Conservation (phyloP, 2,113 vertebrate species). For the Pangasianodon hypophthalmus region DNA sequence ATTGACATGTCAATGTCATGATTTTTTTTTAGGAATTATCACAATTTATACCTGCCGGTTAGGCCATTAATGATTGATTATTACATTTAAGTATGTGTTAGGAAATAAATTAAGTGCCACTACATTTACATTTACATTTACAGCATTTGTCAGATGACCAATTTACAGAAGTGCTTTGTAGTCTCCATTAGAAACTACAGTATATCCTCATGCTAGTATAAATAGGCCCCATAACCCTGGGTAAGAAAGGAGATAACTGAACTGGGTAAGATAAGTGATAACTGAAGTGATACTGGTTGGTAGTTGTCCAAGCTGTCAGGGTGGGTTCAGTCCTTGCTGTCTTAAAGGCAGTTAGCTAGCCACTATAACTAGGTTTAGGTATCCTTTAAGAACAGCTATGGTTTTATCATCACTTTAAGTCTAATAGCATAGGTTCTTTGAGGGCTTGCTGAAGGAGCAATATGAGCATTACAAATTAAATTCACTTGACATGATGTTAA, state of each 20-base stretch:
- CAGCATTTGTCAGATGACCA: neutral
- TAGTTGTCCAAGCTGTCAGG: neutral
- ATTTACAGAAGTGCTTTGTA: neutral
- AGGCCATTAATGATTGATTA: neutral
- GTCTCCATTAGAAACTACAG: neutral
- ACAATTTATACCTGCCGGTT: neutral
- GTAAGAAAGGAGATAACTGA: neutral
- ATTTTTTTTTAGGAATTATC: neutral
- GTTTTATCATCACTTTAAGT: neutral
- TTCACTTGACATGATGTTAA: neutral
- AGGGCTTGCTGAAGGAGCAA: neutral
- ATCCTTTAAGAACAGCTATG: neutral
- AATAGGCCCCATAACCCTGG: neutral
- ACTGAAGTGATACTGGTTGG: neutral
- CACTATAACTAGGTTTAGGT: neutral
- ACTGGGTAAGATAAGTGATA: neutral
- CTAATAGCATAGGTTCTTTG: neutral
- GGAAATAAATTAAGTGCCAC: neutral
- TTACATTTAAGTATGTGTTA: neutral
- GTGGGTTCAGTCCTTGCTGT: neutral
- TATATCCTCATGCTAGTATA: neutral
- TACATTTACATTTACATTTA: no score
- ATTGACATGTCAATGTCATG: neutral
- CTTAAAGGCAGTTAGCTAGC: neutral
- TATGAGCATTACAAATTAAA: neutral